These are phyloP conservation scores for Triplophysa tibetana DNA, from an alignment of 2,113 vertebrate genomes.

Conservation along the genomic window DNA sequence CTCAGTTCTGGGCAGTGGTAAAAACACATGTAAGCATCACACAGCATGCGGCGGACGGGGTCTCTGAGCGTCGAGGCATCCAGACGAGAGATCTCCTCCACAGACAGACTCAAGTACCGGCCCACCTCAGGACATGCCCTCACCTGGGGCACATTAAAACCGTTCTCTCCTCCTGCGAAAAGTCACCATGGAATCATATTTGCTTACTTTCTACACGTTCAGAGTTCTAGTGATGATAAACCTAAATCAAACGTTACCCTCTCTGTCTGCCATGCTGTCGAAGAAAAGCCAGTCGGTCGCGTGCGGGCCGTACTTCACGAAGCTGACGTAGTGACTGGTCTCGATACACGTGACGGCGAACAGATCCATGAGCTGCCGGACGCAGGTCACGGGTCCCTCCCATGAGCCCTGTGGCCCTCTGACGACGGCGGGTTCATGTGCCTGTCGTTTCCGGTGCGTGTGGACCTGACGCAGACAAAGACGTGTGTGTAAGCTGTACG, in stretches of 20 bases:
- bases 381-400: slow-evolving; percentile 56
- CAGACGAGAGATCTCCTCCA: slow-evolving; percentile 68
- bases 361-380: slow-evolving; percentile 74
- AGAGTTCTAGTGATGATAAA: background rate
- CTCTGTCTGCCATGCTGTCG: slow-evolving; percentile 84
- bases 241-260: slow-evolving; percentile 66
- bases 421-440: slow-evolving; percentile 66
- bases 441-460: slow-evolving; percentile 71
- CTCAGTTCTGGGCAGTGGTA: slow-evolving; percentile 81
- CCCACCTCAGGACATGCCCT: slow-evolving; percentile 78
- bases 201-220: too few species aligned
- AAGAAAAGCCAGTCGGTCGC: slow-evolving; percentile 80
- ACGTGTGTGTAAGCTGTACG: background rate
- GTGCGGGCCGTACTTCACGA: slow-evolving; percentile 71
- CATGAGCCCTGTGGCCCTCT: slow-evolving; percentile 58
- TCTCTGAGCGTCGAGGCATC: slow-evolving; percentile 69
- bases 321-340: slow-evolving; percentile 85
- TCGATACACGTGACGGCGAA: slow-evolving; percentile 83
- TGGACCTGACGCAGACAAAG: slow-evolving; percentile 71
- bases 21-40: slow-evolving; percentile 83
- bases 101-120: slow-evolving; percentile 73
- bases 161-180: slow-evolving; percentile 78
- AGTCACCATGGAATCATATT: background rate
- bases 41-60: slow-evolving; percentile 73
- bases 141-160: slow-evolving; percentile 81